A percentile compares a stretch with the other conserved stretches of the same genome.
phyloP scores from a whole-genome alignment of 1,140 invertebrate genomes.

The Danaus plexippus region DNA sequence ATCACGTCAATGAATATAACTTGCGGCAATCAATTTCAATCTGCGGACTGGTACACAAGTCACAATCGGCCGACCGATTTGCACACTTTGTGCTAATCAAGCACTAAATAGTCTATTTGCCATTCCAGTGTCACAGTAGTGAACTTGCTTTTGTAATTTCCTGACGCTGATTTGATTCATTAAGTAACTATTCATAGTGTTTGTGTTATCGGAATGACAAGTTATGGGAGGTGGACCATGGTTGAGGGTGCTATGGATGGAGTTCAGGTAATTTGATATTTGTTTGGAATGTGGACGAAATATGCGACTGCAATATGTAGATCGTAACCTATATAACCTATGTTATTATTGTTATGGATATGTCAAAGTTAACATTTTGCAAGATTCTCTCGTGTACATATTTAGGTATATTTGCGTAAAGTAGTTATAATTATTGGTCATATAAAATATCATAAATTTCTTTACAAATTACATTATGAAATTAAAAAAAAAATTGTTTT shows the following conservation, averaged over 20 bases:
- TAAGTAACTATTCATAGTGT: conserved; percentile 5
- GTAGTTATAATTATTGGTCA: no score
- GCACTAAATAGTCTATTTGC: conserved; percentile 60
- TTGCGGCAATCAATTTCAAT: conserved; percentile 65
- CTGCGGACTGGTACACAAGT: conserved; percentile 17
- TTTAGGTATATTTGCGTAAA: no score
- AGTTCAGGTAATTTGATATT: conserved; percentile 40
- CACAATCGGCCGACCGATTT: conserved; percentile 41
- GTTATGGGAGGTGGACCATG: conserved; percentile 59
- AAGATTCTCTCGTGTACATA: no score
- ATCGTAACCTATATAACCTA: no score
- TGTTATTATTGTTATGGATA: no score
- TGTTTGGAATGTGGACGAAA: no score
- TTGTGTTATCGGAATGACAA: conserved; percentile 34
- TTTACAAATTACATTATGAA: no score
- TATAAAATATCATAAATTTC: no score
- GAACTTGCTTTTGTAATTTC: conserved; percentile 32
- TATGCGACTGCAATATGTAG: no score
- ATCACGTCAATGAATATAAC: conserved; percentile 58
- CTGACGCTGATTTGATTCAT: conserved; percentile 17
- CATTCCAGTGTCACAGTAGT: conserved; percentile 32
- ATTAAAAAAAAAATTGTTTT: no score
- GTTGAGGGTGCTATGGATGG: conserved; percentile 46
- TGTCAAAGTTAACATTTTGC: no score
- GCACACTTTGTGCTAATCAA: conserved; percentile 66